These are phyloP conservation scores for Zosterops lateralis DNA, from an alignment of 2,113 vertebrate genomes.

Conservation along the genomic window DNA sequence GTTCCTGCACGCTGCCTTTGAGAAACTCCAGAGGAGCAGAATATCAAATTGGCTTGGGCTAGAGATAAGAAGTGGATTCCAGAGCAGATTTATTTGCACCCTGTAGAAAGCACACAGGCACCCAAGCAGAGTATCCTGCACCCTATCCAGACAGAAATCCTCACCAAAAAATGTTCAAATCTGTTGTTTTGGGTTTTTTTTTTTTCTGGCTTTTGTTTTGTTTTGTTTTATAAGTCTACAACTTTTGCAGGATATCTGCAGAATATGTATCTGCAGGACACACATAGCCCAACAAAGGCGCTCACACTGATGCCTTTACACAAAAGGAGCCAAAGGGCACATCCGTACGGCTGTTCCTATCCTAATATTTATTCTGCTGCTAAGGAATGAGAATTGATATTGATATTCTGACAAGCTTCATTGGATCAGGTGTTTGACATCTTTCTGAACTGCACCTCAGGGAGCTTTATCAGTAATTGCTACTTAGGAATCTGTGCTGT, in stretches of 20 bases:
- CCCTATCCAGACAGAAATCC: background rate
- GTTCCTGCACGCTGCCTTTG: background rate
- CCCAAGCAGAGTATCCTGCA: background rate
- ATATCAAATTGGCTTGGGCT: background rate
- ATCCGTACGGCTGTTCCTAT: background rate
- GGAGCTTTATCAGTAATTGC: background rate
- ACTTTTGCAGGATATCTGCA: background rate
- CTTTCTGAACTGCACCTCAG: background rate
- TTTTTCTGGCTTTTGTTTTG: background rate
- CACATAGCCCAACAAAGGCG: background rate
- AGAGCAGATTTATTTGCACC: background rate
- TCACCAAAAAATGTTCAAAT: background rate
- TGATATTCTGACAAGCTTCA: background rate
- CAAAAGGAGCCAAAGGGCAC: background rate
- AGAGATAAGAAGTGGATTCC: background rate
- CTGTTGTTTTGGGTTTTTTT: fast-evolving
- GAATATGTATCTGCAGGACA: background rate
- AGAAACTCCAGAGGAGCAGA: background rate
- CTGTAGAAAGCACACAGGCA: background rate
- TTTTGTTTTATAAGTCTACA: background rate
- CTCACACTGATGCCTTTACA: background rate
- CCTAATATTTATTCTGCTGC: background rate
- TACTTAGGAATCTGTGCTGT: background rate
- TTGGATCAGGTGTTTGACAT: background rate
- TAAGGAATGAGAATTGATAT: background rate